Base-by-base conservation (phyloP, 2,888 invertebrate species). In the Pristionchus maxplancki region DNA sequence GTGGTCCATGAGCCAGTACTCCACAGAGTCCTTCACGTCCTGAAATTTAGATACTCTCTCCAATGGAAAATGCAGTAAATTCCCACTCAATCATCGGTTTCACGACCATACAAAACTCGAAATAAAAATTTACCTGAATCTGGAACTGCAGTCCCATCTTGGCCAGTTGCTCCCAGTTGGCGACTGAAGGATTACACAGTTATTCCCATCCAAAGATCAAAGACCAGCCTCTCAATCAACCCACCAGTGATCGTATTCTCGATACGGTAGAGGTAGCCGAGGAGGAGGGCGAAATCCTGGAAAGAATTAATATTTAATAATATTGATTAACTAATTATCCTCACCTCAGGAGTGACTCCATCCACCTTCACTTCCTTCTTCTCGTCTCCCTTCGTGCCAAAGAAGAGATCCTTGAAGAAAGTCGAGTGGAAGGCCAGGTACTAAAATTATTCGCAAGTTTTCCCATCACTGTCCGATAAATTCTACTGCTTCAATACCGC, bases 331-430 rank as follows among this genome's bases (percentile, higher is more conserved):
- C 6, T 44, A 44, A 44, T 44, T 44, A 9, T 44, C 6, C 44
- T 11, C 20, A 71, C 71, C 37, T 71, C 71, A 3, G 71, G 71
- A 15, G 34, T 71, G 34, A 37, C 20, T 71, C 71, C 71, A 31
- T 71, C 71, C 34, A 71, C 71, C 9, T 78, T 44, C n/a, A n/a
- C 44, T 44, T 78, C 78, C 11, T 40, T 40, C 40, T n/a, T 13
- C 17, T 71, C 37, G 20, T 37, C 78, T 2, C 44, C 17, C 11
- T 44, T 78, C 40, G 6, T 44, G 8, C 78, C 78, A n/a, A 44
- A 78, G 78, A 78, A 78, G 28, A 78, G 40, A 78, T 40, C 44
- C 44, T 78, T 78, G 78, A 78, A 78, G 78, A 78, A 78, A 28
- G 17, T 9, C 24, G 78, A 78, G 17, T 78, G 78, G 78, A 78